Base-by-base conservation (phyloP, 2,888 invertebrate species). In the Amphipoea lucens region DNA sequence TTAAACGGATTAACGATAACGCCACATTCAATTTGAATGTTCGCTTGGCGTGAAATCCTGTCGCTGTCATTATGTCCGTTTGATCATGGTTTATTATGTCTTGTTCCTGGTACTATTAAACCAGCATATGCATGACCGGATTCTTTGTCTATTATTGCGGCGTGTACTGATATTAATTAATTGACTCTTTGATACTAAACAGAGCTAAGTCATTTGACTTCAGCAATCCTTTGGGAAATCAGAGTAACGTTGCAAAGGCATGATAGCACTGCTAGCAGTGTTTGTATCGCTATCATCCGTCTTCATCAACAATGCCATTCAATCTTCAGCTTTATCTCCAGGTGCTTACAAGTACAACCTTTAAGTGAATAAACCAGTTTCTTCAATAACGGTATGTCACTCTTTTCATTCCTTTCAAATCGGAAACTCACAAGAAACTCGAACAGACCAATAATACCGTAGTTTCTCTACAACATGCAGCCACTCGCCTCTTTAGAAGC, bases 1-100 rank as follows among this genome's bases (percentile, higher is more conserved):
- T 79, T 88, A 87, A 83, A 69, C 76, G 75, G 75, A 87, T 88
- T 79, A 85, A 69, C 78, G 78, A 76, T 74, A 85, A 76, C 69
- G 73, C 70, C 72, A 73, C 78, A 87, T 86, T 88, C 83, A 88
- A 87, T 86, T 79, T 36, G 45, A 79, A 87, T 72, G 60, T 67
- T 77, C 73, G 78, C 67, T 69, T 74, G 12, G 73, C 54, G 71
- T 78, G 23, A 71, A 85, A 83, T 83, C 67, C 85, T 67, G 68
- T 82, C 40, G 29, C 68, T 77, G 73, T 73, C 80, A 86, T 80
- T 76, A 85, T 80, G 82, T 82, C 23, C 42, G 20, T 79, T 78
- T 67, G 36, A 79, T 68, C 67, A 65, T 75, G 45, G 60, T 68
- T 74, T 77, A 74, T 74, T 80, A n/a, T 23, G 11, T 23, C 23